Evolutionary conservation across 2,888 invertebrate genomes (phyloP).

Genomic region (Andricus quercusramuli): DNA sequence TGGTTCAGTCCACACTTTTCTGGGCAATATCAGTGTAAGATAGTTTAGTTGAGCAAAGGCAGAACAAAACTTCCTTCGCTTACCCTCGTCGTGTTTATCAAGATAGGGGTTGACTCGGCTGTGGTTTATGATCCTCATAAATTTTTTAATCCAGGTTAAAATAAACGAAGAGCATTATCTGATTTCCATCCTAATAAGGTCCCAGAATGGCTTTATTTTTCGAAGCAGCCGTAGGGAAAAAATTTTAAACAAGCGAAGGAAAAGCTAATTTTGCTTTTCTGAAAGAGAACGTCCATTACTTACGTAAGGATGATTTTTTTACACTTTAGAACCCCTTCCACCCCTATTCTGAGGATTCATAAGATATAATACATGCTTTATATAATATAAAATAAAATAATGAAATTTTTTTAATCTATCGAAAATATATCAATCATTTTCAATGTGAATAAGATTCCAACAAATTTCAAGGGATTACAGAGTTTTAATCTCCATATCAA

Average conservation of each 20-base stretch:
- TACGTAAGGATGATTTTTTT: too few relatives aligned
- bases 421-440: too few relatives aligned
- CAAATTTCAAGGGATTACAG: too few relatives aligned
- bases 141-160: not conserved
- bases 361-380: too few relatives aligned
- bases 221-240: not conserved
- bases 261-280: not conserved
- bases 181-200: not conserved
- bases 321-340: too few relatives aligned
- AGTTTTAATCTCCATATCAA: too few relatives aligned
- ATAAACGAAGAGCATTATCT: not conserved
- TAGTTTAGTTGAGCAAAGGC: not conserved
- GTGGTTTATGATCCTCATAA: slow-evolving; percentile 13
- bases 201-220: not conserved
- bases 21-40: not conserved
- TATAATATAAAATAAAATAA: too few relatives aligned
- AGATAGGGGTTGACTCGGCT: not conserved
- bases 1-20: not conserved
- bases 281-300: too few relatives aligned
- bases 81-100: not conserved
- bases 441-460: too few relatives aligned
- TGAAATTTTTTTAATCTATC: too few relatives aligned
- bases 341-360: too few relatives aligned
- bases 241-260: not conserved
- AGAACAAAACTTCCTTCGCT: not conserved